phyloP scores from a whole-genome alignment of 2,797 vertebrate species.

The Cynopterus sphinx region DNA sequence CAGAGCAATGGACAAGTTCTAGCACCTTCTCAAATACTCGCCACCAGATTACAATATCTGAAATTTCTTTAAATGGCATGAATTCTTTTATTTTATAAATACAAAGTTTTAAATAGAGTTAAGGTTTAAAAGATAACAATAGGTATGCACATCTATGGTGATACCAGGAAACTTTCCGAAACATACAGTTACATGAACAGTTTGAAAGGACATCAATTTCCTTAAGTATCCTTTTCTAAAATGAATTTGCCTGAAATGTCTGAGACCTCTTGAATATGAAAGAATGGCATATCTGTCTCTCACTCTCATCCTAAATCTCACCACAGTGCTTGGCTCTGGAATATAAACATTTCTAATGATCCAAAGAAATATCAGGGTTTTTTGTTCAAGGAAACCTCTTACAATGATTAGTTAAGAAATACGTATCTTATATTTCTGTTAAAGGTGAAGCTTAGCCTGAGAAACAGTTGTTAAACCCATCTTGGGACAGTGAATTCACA shows the following conservation, averaged over 20 bases:
- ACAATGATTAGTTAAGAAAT: neutral
- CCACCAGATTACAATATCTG: neutral
- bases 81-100: neutral
- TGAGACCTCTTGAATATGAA: neutral
- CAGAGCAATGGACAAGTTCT: neutral
- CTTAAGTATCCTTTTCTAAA: neutral
- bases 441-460: neutral
- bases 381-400: neutral
- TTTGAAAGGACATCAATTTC: neutral
- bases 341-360: neutral
- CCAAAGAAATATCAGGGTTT: neutral
- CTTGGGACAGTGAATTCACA: neutral
- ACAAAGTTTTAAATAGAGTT: neutral
- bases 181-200: neutral
- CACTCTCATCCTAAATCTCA: neutral
- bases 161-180: neutral
- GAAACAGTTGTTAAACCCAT: neutral
- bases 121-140: neutral
- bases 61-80: constrained; percentile 12
- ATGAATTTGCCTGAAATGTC: neutral
- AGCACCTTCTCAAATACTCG: neutral
- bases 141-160: neutral
- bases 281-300: neutral
- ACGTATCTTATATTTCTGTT: neutral
- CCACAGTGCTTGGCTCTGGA: neutral